phyloP scores from a whole-genome alignment of 2,113 vertebrate genomes.

The Caretta caretta region DNA sequence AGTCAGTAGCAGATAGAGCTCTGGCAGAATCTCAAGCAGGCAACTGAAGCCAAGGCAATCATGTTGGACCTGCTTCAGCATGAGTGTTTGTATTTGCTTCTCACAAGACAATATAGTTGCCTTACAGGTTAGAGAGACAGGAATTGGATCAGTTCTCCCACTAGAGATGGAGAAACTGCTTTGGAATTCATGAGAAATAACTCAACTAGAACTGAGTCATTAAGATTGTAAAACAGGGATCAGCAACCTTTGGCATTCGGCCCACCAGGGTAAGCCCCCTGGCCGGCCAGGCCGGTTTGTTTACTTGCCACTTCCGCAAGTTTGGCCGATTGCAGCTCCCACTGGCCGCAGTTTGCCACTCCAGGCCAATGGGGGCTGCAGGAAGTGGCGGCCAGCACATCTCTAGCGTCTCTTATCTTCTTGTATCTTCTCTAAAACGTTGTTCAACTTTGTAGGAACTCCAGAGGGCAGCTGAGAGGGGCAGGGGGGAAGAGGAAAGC shows the following conservation, averaged over 20 bases:
- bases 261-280: no score
- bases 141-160: background rate
- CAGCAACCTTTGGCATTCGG: no score
- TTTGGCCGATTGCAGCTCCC: no score
- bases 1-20: background rate
- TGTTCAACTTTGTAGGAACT: background rate
- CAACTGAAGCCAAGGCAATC: background rate
- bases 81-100: background rate
- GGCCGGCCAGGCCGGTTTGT: no score
- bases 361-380: no score
- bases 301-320: no score
- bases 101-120: background rate
- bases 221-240: background rate
- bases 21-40: background rate
- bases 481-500: background rate
- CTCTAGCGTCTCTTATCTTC: background rate
- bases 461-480: background rate
- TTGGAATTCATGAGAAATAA: background rate
- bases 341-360: no score
- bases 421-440: background rate
- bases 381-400: no score
- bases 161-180: background rate
- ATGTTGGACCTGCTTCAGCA: background rate
- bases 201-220: background rate
- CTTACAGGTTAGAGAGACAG: rapidly evolving